A percentile compares a stretch with the other conserved stretches of the same genome.
These are phyloP conservation scores for Zapus hudsonius DNA, from an alignment of 2,113 vertebrate genomes.

Conservation along the genomic window DNA sequence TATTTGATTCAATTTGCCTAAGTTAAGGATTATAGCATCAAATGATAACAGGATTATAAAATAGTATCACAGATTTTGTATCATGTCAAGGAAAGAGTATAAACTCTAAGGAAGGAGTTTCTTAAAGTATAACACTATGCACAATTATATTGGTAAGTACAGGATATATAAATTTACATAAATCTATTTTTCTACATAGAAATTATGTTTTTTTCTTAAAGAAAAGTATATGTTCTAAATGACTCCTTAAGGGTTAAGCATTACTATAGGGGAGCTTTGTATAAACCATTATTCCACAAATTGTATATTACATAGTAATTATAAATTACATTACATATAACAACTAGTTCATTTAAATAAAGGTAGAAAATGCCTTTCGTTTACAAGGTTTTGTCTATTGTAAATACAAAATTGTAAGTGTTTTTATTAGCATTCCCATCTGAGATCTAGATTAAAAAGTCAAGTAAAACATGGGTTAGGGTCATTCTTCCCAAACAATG, in stretches of 20 bases:
- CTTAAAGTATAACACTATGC: background rate
- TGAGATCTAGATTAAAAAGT: background rate
- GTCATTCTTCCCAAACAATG: background rate
- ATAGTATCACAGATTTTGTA: background rate
- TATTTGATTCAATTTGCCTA: background rate
- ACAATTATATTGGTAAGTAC: background rate
- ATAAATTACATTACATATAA: background rate
- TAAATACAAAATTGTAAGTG: background rate
- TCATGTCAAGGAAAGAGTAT: background rate
- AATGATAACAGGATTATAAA: background rate
- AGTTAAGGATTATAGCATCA: background rate
- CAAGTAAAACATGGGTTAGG: background rate
- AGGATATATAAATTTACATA: background rate
- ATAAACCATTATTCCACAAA: background rate
- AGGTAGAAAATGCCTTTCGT: background rate
- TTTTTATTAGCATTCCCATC: background rate
- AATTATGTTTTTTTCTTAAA: background rate
- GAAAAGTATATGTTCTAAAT: background rate
- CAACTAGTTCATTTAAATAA: background rate
- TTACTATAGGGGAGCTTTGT: background rate
- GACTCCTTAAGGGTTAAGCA: background rate
- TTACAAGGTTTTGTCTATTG: background rate
- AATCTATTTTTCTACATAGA: too few relatives aligned
- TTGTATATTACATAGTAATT: background rate
- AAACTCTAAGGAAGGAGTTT: background rate